Conservation (phyloP, 1,140 invertebrate genomes). For the Steinernema feltiae region DNA sequence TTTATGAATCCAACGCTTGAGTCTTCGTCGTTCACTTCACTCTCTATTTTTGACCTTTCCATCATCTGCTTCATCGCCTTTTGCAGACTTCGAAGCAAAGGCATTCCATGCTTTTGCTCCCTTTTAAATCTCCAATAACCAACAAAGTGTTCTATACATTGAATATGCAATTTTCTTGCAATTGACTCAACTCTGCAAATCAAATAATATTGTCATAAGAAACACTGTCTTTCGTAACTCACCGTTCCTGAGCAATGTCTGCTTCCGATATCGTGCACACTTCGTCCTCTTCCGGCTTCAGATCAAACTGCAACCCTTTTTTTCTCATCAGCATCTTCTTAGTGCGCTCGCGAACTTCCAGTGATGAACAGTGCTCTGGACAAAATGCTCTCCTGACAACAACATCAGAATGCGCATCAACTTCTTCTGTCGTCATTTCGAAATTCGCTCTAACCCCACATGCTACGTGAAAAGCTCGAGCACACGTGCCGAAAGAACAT, state of each 20-base stretch:
- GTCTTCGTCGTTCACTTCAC: neutral
- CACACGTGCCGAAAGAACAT: conserved; percentile 62
- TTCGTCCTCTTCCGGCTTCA: conserved; percentile 23
- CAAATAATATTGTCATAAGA: no score
- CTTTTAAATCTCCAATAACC: conserved; percentile 82
- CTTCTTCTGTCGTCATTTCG: conserved; percentile 20
- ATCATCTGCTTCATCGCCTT: conserved; percentile 31
- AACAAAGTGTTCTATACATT: conserved; percentile 31
- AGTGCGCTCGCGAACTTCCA: neutral
- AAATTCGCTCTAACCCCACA: conserved; percentile 70
- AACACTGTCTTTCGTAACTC: conserved; percentile 9
- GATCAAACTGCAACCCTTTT: conserved; percentile 23
- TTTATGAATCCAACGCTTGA: neutral
- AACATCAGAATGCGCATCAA: neutral
- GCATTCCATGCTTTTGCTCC: conserved; percentile 87
- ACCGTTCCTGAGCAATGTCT: neutral
- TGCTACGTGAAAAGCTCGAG: conserved; percentile 85
- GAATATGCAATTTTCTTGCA: neutral
- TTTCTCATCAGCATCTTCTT: conserved; percentile 12
- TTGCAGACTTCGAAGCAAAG: conserved; percentile 70
- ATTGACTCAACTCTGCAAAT: conserved; percentile 6
- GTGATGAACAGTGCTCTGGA: conserved; percentile 16
- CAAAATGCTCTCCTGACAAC: conserved; percentile 17
- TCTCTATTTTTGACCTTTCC: neutral
- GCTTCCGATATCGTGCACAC: neutral